Evolutionary conservation across 2,888 invertebrate species (phyloP).

Genomic region (Pyrocoelia pectoralis): DNA sequence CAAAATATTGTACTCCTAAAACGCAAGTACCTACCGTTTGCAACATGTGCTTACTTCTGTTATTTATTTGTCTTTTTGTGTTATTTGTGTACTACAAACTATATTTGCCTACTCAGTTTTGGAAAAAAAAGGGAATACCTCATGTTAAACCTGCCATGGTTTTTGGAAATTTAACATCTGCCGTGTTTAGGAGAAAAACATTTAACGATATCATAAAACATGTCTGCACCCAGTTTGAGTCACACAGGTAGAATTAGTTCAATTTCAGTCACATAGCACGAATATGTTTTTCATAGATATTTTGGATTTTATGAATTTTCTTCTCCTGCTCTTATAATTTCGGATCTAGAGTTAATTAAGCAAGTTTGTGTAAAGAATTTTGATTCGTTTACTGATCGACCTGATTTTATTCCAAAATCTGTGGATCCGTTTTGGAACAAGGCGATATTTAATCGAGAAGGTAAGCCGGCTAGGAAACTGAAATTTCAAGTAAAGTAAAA

Average conservation of each 20-base stretch:
- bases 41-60: background rate
- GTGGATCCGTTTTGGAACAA: slow-evolving; percentile 6
- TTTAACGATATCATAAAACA: background rate
- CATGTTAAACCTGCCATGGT: background rate
- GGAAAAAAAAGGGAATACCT: background rate
- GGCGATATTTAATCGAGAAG: background rate
- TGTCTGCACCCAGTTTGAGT: background rate
- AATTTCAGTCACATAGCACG: no score
- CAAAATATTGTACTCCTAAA: no score
- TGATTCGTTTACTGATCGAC: background rate
- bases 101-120: background rate
- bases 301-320: slow-evolving; percentile 10
- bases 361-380: slow-evolving; percentile 5
- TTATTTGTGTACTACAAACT: background rate
- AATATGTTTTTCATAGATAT: slow-evolving; percentile 12
- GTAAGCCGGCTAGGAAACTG: background rate
- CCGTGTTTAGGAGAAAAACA: background rate
- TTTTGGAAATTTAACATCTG: slow-evolving; percentile 1
- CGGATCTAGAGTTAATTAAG: slow-evolving; percentile 1
- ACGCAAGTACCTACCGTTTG: background rate
- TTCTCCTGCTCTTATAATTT: background rate
- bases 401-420: background rate
- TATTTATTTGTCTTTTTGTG: background rate
- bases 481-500: no score
- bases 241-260: background rate